Percentiles rank a stretch among this genome's conserved stretches.
These are phyloP conservation scores for Gallirallus australis DNA, from an alignment of 2,797 vertebrate genomes.

Conservation along the genomic window DNA sequence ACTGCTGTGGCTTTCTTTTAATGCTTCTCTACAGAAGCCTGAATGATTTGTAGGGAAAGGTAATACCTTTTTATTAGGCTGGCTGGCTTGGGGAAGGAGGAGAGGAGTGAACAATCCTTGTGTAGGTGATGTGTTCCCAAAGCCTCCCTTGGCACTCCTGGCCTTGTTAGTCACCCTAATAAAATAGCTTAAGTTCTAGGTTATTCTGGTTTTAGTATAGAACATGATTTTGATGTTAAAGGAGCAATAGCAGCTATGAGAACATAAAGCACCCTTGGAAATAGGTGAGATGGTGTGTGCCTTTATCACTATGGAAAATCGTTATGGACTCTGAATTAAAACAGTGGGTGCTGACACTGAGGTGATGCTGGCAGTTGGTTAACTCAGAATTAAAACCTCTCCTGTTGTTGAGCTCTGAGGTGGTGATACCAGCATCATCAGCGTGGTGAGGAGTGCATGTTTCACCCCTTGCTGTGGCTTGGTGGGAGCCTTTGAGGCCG, in stretches of 20 bases:
- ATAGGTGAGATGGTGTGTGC: too few species aligned
- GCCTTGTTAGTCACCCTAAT: too few species aligned
- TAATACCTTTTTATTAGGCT: neutral
- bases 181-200: too few species aligned
- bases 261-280: too few species aligned
- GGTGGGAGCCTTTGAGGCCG: neutral
- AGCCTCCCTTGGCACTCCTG: rapidly evolving
- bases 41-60: neutral
- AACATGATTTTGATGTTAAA: too few species aligned
- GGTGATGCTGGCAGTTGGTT: neutral
- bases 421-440: neutral
- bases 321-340: too few species aligned
- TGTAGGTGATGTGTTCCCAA: neutral
- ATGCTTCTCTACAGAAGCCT: neutral
- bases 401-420: neutral
- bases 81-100: neutral
- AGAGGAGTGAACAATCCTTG: neutral
- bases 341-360: rapidly evolving
- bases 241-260: too few species aligned
- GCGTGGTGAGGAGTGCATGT: rapidly evolving
- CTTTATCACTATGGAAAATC: too few species aligned
- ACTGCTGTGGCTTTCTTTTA: neutral
- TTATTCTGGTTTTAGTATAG: too few species aligned
- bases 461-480: rapidly evolving
- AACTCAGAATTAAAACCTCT: neutral